A percentile compares a stretch with the other conserved stretches of the same genome.
Conservation (phyloP, 2,888 invertebrate genomes). For the Epistrophe eligans region DNA sequence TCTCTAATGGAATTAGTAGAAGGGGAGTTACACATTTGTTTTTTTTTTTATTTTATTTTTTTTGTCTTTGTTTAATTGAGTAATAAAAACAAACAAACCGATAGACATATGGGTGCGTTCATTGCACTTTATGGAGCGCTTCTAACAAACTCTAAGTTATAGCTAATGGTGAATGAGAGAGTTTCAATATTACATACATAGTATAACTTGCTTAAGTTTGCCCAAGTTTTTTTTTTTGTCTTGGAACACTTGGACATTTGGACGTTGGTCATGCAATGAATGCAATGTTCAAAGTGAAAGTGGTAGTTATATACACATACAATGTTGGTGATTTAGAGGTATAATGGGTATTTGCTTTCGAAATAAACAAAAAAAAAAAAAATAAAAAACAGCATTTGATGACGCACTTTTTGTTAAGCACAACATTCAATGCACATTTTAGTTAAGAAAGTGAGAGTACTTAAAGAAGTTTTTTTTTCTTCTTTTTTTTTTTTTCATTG, state of each 20-base stretch:
- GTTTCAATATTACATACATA: conserved; percentile 13
- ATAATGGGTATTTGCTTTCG: conserved; percentile 59
- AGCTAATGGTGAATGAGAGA: conserved; percentile 29
- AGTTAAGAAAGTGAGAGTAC: conserved; percentile 46
- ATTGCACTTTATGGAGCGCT: conserved; percentile 61
- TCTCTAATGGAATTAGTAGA: conserved; percentile 45
- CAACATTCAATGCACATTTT: conserved; percentile 22
- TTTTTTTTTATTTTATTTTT: no score
- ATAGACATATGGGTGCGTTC: conserved; percentile 61
- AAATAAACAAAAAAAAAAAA: conserved; percentile 41
- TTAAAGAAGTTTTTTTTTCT: neutral
- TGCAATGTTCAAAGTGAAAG: conserved; percentile 61
- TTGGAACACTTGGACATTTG: conserved; percentile 48
- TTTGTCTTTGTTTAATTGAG: conserved; percentile 65
- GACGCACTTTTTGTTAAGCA: conserved; percentile 50
- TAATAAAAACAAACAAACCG: conserved; percentile 62
- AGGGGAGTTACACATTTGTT: conserved; percentile 17
- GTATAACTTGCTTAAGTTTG: neutral
- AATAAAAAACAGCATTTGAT: conserved; percentile 29
- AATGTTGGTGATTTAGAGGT: conserved; percentile 41
- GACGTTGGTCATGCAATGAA: conserved; percentile 61
- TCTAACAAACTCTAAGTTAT: conserved; percentile 25
- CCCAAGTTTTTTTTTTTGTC: conserved; percentile 23
- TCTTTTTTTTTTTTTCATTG: neutral
- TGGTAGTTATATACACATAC: conserved; percentile 41